Percentiles rank a stretch among this genome's conserved stretches.
Conservation (phyloP, 2,888 invertebrate species). For the Drosophila fulvimacula region DNA sequence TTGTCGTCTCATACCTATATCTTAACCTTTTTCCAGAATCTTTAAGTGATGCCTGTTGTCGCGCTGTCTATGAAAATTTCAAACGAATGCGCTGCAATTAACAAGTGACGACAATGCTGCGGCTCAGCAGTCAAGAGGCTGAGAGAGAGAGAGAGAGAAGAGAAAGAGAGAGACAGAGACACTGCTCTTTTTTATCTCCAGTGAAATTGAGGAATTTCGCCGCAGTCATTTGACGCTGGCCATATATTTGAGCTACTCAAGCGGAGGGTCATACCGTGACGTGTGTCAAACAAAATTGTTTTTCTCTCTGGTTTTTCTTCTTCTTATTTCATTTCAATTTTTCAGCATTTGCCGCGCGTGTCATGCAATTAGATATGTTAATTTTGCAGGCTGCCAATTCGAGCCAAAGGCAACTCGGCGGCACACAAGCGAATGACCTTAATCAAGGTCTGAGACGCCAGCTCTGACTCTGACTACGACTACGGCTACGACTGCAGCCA, state of each 20-base stretch:
- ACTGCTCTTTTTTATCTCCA: conserved; percentile 13
- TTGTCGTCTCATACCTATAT: not conserved
- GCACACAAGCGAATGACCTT: conserved; percentile 82
- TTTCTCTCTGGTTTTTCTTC: not conserved
- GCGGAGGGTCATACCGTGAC: conserved; percentile 26
- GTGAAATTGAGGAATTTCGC: conserved; percentile 50
- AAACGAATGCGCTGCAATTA: conserved; percentile 37
- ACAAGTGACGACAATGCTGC: conserved; percentile 40
- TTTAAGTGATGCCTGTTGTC: conserved; percentile 22
- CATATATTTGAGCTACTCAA: conserved; percentile 18
- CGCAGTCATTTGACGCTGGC: conserved; percentile 19
- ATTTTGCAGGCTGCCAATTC: conserved; percentile 39
- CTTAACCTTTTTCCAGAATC: conserved; percentile 15
- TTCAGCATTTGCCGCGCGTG: conserved; percentile 44
- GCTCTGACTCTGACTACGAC: conserved; percentile 14
- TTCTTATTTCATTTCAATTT: not conserved
- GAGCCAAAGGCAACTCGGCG: conserved; percentile 25
- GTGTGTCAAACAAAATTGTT: conserved; percentile 45
- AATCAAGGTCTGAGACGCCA: conserved; percentile 81
- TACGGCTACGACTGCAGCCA: no score
- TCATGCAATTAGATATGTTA: conserved; percentile 59
- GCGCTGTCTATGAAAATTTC: conserved; percentile 20
- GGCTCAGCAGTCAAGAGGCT: not conserved
- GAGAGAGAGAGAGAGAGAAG: not conserved
- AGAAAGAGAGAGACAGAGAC: not conserved